Conservation (phyloP, 2,888 invertebrate genomes). For the Agrotis ipsilon region DNA sequence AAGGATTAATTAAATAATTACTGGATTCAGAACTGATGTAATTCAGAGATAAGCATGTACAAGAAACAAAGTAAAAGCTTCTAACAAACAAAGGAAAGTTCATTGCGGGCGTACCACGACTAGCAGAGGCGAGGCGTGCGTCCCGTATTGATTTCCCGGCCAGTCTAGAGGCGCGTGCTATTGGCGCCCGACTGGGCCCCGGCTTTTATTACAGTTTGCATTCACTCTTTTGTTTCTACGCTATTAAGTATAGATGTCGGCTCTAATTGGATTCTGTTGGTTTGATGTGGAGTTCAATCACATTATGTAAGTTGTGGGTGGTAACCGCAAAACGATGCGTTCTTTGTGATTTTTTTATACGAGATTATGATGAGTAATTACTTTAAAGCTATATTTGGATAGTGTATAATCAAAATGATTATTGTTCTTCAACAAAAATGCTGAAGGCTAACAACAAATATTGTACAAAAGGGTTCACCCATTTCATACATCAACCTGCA, state of each 20-base stretch:
- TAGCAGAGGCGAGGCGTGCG: slow-evolving; percentile 50
- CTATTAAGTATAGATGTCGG: slow-evolving; percentile 13
- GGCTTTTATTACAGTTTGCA: slow-evolving; percentile 37
- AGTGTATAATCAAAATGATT: too few species aligned
- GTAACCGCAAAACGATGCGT: neutral
- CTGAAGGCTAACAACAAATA: neutral
- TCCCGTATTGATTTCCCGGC: slow-evolving; percentile 54
- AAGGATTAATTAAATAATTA: too few species aligned
- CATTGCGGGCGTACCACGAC: slow-evolving; percentile 2
- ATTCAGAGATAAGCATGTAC: neutral
- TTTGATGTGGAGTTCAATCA: slow-evolving; percentile 10
- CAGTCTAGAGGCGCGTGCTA: slow-evolving; percentile 26
- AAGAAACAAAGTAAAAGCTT: neutral
- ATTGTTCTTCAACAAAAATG: neutral
- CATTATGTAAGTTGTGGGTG: neutral
- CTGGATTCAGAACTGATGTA: neutral
- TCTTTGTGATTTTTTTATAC: neutral
- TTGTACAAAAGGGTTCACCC: neutral
- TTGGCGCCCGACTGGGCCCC: slow-evolving; percentile 38
- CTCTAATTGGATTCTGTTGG: slow-evolving; percentile 41
- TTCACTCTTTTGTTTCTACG: slow-evolving; percentile 27
- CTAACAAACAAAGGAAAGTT: slow-evolving; percentile 38
- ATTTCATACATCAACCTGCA: too few species aligned
- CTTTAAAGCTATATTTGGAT: neutral
- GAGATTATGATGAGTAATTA: neutral